Base-by-base conservation (phyloP, 2,888 invertebrate species). In the Tineola bisselliella region DNA sequence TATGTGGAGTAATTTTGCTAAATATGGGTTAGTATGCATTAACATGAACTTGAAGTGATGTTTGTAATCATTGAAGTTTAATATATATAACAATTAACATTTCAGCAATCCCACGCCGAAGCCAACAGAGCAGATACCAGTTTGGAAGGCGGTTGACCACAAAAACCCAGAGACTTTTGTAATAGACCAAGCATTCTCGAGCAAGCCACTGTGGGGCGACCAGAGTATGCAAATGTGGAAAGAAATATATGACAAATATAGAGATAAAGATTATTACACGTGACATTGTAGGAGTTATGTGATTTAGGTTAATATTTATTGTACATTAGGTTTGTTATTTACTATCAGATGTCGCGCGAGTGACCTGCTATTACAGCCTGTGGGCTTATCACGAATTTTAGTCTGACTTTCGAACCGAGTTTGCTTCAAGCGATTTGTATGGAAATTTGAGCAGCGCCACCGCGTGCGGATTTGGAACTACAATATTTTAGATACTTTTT, bases 1-100 rank as follows among this genome's bases (percentile, higher is more conserved):
- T 0, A 65, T 84, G 66, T 87, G 86, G 86, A 80, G 83, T 0
- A 84, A 84, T 63, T 87, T 87, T 57, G 86, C 81, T 0, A 84
- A 79, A 71, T 76, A 70, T 62, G 74, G 79, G 87, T 86, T 64
- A 72, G 75, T 38, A 6, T 38, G 10, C 10, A 10, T 12, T 38
- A 38, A 38, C n/a, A n/a, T n/a, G n/a, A 38, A 38, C 38, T 25
- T 38, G 31, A 31, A 31, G 31, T 31, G 31, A 6, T 48, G 48
- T 48, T 48, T 48, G n/a, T 48, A 8, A 44, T 44, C 13, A 44
- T 48, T 48, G 3, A 15, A 8, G 48, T 48, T 11, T 19, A 57
- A 57, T 38, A n/a, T 15, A 17, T 48, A 15, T 15, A 13, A 59
- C 66, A n/a, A 48, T 48, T 64, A n/a, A 44, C 59, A 58, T 76